A percentile compares a stretch with the other conserved stretches of the same genome.
These are phyloP conservation scores for Manis crassicaudata DNA, from an alignment of 2,797 vertebrate species.

Conservation along the genomic window DNA sequence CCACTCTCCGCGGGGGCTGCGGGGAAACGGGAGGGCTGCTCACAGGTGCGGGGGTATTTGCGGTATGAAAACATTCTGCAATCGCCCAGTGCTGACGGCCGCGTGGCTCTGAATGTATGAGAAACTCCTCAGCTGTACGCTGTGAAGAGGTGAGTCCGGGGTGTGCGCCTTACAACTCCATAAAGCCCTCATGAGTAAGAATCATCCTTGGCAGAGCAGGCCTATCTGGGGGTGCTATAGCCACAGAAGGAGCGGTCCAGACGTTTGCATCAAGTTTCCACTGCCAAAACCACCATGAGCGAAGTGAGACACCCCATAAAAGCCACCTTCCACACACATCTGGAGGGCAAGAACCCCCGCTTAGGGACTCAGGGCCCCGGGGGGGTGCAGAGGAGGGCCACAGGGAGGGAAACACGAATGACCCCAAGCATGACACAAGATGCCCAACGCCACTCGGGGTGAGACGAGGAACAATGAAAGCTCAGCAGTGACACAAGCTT, in stretches of 20 bases:
- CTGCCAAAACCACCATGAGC: neutral
- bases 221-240: neutral
- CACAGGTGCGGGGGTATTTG: too few species aligned
- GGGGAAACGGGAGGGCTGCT: too few species aligned
- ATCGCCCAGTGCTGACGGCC: too few species aligned
- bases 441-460: too few species aligned
- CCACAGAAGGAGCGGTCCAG: neutral
- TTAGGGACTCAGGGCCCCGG: too few species aligned
- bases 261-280: neutral
- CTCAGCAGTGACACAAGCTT: neutral
- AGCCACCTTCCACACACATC: neutral
- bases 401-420: neutral
- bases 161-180: fast-evolving
- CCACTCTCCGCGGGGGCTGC: too few species aligned
- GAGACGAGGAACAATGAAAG: too few species aligned
- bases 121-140: too few species aligned
- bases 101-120: too few species aligned
- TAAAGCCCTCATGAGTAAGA: neutral
- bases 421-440: neutral
- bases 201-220: fast-evolving
- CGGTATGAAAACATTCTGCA: too few species aligned
- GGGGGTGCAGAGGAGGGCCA: neutral
- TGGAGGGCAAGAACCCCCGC: neutral
- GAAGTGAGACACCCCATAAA: neutral
- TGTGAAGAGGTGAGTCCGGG: too few species aligned